Percentiles rank a stretch among this genome's conserved stretches.
Conservation (phyloP, 2,113 vertebrate species). For the Prionailurus viverrinus region DNA sequence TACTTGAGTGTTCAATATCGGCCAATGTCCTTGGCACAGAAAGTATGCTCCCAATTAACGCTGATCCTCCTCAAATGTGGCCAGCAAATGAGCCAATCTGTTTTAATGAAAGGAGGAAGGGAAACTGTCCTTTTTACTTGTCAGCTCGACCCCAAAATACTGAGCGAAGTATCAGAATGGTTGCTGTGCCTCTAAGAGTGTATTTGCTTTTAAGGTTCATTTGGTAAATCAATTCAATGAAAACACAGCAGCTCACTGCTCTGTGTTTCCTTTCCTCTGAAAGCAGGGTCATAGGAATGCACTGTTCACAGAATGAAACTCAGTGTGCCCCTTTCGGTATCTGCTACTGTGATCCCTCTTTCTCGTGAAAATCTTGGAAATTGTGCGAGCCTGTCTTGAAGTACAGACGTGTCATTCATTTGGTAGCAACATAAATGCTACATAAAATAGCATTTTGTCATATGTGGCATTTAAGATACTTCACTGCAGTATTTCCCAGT, state of each 20-base stretch:
- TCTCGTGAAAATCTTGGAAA: slow-evolving; percentile 37
- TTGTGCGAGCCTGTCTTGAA: not conserved
- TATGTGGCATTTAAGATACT: not conserved
- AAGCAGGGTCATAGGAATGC: not conserved
- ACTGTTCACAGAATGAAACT: not conserved
- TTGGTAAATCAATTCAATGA: not conserved
- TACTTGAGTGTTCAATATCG: slow-evolving; percentile 58
- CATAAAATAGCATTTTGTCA: not conserved
- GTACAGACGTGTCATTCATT: not conserved
- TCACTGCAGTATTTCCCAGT: not conserved
- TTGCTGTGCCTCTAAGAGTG: not conserved
- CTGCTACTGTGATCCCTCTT: not conserved
- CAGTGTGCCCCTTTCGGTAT: not conserved
- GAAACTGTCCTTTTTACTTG: not conserved
- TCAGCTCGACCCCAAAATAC: not conserved
- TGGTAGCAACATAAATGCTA: not conserved
- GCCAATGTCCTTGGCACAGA: slow-evolving; percentile 50
- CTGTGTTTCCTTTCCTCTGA: not conserved
- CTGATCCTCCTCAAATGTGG: slow-evolving; percentile 16
- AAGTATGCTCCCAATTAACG: slow-evolving; percentile 48
- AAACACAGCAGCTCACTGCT: not conserved
- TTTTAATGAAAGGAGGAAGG: slow-evolving; percentile 21
- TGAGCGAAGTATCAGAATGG: not conserved
- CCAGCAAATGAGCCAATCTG: slow-evolving; percentile 37
- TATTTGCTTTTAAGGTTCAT: slow-evolving; percentile 55